A percentile compares a stretch with the other conserved stretches of the same genome.
Evolutionary conservation across 2,797 vertebrate genomes (phyloP).

Genomic region (Meriones psammophilus): DNA sequence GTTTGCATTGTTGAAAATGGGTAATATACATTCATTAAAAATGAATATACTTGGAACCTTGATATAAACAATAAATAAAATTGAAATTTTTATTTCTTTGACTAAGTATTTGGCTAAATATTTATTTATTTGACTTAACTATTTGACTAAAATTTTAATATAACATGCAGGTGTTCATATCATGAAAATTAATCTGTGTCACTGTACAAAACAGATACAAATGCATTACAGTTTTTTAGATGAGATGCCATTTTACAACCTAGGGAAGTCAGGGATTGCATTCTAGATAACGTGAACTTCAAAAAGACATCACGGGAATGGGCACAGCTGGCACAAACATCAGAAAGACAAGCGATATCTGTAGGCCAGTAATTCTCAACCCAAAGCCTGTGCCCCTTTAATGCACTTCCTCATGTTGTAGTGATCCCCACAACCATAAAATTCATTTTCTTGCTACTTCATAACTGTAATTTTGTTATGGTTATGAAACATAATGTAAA

Average conservation of each 20-base stretch:
- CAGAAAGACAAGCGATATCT: neutral
- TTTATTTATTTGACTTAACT: no score
- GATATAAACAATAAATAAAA: neutral
- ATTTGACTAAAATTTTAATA: neutral
- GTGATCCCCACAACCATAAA: neutral
- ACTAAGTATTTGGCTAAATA: neutral
- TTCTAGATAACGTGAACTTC: neutral
- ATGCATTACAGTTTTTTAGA: neutral
- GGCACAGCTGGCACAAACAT: fast-evolving
- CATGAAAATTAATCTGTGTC: neutral
- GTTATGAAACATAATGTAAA: neutral
- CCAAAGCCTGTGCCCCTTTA: neutral
- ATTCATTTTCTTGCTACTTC: neutral
- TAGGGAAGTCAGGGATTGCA: neutral
- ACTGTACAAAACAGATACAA: neutral
- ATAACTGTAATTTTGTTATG: neutral
- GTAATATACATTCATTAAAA: neutral
- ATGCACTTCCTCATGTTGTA: neutral
- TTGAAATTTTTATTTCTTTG: neutral
- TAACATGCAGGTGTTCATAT: neutral
- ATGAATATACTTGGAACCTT: neutral
- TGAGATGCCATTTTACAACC: no score
- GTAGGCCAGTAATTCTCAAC: neutral
- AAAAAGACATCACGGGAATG: neutral
- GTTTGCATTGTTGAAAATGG: neutral